These are phyloP conservation scores for Corythornis leucogaster DNA, from an alignment of 2,797 vertebrate species.

Conservation along the genomic window DNA sequence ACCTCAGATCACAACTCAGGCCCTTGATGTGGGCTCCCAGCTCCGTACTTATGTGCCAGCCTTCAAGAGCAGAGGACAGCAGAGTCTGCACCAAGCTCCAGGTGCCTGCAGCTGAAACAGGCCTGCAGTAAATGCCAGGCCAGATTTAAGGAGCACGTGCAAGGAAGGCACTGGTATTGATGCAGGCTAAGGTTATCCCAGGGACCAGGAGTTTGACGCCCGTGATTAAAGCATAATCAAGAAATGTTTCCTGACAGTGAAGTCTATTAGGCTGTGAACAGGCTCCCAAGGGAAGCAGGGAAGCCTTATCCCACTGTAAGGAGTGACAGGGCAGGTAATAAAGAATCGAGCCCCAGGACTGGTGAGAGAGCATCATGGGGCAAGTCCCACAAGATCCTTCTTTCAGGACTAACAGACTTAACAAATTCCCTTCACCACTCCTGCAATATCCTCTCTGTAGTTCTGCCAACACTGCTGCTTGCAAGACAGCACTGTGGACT, in stretches of 20 bases:
- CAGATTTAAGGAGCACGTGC: not conserved
- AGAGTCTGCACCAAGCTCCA: not conserved
- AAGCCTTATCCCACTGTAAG: not conserved
- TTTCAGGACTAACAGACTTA: not conserved
- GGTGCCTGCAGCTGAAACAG: not conserved
- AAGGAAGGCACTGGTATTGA: not conserved
- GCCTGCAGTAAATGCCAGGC: not conserved
- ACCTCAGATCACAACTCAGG: not conserved
- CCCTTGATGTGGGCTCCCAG: not conserved
- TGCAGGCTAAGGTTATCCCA: not conserved
- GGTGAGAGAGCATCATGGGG: not conserved
- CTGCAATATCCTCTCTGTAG: not conserved
- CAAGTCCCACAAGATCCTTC: not conserved
- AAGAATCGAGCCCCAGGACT: not conserved
- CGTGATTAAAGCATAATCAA: constrained; percentile 10
- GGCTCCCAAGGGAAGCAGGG: not conserved
- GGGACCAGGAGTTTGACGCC: not conserved
- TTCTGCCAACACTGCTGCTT: not conserved
- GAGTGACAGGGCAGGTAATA: not conserved
- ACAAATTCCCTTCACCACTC: not conserved
- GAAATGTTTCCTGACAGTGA: constrained; percentile 39
- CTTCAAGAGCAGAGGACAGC: not conserved
- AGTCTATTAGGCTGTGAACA: constrained; percentile 15
- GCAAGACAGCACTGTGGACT: not conserved
- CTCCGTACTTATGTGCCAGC: not conserved